Conservation (phyloP, 1,140 invertebrate genomes). For the Polypedilum pembai region DNA sequence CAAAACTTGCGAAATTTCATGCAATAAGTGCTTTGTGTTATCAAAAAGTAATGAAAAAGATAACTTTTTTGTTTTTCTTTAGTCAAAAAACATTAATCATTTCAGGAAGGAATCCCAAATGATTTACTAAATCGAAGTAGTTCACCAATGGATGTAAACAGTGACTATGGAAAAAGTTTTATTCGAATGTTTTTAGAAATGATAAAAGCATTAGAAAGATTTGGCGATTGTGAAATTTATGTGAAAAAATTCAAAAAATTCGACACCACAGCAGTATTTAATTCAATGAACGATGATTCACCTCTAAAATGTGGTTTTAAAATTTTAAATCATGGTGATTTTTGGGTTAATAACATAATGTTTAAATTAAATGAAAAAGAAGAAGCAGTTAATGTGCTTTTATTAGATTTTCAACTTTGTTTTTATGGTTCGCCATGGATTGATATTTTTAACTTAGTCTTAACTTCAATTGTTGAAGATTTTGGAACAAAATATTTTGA, state of each 20-base stretch:
- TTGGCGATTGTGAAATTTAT: conserved; percentile 36
- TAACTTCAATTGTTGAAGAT: conserved; percentile 38
- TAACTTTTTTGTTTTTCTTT: not conserved
- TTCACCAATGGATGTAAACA: not conserved
- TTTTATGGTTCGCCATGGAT: conserved; percentile 39
- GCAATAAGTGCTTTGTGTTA: conserved; percentile 47
- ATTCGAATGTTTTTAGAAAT: not conserved
- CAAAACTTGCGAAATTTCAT: conserved; percentile 49
- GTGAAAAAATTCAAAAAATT: conserved; percentile 41
- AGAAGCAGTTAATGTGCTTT: conserved; percentile 47
- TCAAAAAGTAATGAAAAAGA: conserved; percentile 43
- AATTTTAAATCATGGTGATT: conserved; percentile 52
- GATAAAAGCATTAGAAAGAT: not conserved
- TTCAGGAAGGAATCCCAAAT: not conserved
- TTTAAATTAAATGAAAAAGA: conserved; percentile 49
- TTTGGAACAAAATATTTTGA: conserved; percentile 38
- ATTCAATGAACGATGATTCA: conserved; percentile 32
- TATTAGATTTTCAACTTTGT: conserved; percentile 42
- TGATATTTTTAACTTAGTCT: conserved; percentile 39
- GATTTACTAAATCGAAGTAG: conserved; percentile 28
- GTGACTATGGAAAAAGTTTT: not conserved
- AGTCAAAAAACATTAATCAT: conserved; percentile 32
- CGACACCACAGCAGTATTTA: conserved; percentile 31
- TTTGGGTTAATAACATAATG: conserved; percentile 57
- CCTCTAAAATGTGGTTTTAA: conserved; percentile 43